phyloP scores from a whole-genome alignment of 2,888 invertebrate genomes.

The Drosophila seclusa region DNA sequence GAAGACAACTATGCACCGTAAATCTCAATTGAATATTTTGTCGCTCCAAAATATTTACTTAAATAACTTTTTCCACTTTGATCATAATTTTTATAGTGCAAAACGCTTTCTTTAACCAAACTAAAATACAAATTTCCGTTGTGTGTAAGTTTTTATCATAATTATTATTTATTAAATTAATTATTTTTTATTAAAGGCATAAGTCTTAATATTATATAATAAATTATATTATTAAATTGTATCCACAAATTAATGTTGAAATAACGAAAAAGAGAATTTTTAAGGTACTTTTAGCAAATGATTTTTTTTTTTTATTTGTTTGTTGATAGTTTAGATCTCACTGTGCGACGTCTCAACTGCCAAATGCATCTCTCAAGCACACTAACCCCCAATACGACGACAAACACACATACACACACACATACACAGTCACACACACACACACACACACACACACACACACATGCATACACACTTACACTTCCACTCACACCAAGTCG shows the following conservation, averaged over 20 bases:
- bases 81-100: not conserved
- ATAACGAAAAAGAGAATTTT: not conserved
- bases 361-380: constrained; percentile 54
- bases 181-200: no score
- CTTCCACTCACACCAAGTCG: not conserved
- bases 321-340: not conserved
- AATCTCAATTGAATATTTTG: not conserved
- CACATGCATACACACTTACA: constrained; percentile 1
- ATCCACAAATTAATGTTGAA: not conserved
- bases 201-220: not conserved
- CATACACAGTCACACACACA: not conserved
- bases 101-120: not conserved
- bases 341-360: constrained; percentile 38
- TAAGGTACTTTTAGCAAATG: not conserved
- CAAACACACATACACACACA: constrained; percentile 1
- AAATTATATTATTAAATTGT: not conserved
- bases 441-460: not conserved
- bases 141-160: no score
- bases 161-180: no score
- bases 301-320: no score
- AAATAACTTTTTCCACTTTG: not conserved
- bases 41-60: not conserved
- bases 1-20: constrained; percentile 11
- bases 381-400: constrained; percentile 29
- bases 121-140: not conserved